phyloP scores from a whole-genome alignment of 2,797 vertebrate genomes.

The Kryptolebias ocellatus region DNA sequence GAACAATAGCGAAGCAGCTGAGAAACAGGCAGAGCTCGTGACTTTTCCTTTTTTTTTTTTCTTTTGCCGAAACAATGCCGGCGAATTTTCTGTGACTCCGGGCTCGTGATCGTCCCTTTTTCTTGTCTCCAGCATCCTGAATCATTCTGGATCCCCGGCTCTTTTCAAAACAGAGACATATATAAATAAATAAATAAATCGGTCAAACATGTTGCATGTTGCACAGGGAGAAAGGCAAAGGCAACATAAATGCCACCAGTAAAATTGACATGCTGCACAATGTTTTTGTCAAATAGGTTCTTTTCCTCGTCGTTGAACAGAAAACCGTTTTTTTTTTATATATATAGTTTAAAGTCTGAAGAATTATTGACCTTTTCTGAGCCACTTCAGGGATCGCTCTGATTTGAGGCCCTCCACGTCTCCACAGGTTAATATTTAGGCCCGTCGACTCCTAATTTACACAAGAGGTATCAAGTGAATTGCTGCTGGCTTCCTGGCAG shows the following conservation, averaged over 20 bases:
- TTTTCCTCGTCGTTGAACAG: background rate
- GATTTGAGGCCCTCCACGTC: no score
- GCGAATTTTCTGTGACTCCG: conserved; percentile 24
- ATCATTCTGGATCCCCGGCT: conserved; percentile 39
- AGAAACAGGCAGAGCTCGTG: conserved; percentile 27
- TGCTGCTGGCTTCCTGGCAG: background rate
- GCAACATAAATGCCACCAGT: conserved; percentile 11
- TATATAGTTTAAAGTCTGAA: background rate
- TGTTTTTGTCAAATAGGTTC: conserved; percentile 3
- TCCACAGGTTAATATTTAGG: background rate
- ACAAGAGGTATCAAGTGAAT: background rate
- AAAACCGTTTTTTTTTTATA: background rate
- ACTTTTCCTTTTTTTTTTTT: conserved; percentile 1
- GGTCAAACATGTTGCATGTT: conserved; percentile 10
- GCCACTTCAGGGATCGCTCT: conserved; percentile 5
- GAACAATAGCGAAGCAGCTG: conserved; percentile 35
- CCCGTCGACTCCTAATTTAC: background rate
- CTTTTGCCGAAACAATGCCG: conserved; percentile 19
- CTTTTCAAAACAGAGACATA: conserved; percentile 31
- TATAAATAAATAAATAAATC: conserved; percentile 1
- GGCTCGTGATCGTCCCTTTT: conserved; percentile 14
- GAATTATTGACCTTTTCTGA: background rate
- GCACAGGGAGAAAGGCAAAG: conserved; percentile 24
- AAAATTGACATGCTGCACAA: background rate
- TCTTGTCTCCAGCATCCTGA: conserved; percentile 5